Base-by-base conservation (phyloP, 2,888 invertebrate genomes). In the Hydrotaea cyrtoneurina region DNA sequence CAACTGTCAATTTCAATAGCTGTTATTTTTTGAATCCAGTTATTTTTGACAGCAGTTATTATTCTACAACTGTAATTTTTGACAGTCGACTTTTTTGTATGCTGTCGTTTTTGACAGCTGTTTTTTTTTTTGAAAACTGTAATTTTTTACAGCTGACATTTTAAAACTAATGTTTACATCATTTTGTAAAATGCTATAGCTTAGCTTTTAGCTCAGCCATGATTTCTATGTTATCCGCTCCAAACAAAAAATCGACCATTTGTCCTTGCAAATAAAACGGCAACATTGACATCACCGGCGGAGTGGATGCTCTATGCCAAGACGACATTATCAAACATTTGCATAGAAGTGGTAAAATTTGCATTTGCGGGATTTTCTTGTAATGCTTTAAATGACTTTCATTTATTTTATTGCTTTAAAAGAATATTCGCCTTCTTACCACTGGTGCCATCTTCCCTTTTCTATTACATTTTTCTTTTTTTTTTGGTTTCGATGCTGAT, bases 321-420 rank as follows among this genome's bases (percentile, higher is more conserved):
- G 46, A 59, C 23, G 57, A 74, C 23, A 74, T 74, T 62, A 39
- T 57, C 57, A 8, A 73, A 43, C 73, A 73, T 73, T 73, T 73
- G 73, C 73, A 73, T 73, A 43, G 57, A 43, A 73, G 59, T 43
- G 57, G 39, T 57, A 59, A 74, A 74, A 74, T 74, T 74, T 74
- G 74, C 74, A 74, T 74, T 62, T 74, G 74, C 46, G 74, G 74
- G 74, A 74, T 74, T 74, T 74, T 74, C 59, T 59, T 74, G 74
- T 74, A 74, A 74, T 62, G 46, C 62, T 62, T 74, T 62, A 74
- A 74, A 74, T 74, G 74, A 74, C 59, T 74, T 74, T 74, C 74
- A 74, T 74, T 74, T 62, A 74, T 74, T 59, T 74, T 43, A 74
- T 59, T 74, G 59, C 74, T 74, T 74, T 59, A 74, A 74, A 46